A percentile compares a stretch with the other conserved stretches of the same genome.
Evolutionary conservation across 2,113 vertebrate species (phyloP).

Genomic region (Phocoena sinus): DNA sequence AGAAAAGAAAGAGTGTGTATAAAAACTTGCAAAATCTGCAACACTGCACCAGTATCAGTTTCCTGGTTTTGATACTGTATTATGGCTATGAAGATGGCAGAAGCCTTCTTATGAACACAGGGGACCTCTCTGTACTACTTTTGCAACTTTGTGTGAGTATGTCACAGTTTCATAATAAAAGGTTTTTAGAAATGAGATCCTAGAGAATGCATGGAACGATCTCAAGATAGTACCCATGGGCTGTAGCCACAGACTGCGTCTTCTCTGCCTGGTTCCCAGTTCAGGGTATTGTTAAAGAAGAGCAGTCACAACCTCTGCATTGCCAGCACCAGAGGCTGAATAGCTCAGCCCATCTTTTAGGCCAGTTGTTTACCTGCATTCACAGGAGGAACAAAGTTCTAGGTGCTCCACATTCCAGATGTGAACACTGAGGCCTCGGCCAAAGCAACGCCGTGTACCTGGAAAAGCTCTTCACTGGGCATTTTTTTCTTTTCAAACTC

Average conservation of each 20-base stretch:
- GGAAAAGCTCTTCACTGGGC: background rate
- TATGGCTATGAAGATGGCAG: no score
- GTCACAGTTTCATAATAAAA: background rate
- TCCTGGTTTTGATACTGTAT: background rate
- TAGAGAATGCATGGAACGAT: background rate
- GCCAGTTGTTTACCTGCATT: background rate
- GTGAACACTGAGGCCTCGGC: background rate
- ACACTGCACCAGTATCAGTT: rapidly evolving
- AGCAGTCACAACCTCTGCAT: rapidly evolving
- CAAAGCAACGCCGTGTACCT: background rate
- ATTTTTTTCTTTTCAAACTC: background rate
- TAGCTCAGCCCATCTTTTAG: no score
- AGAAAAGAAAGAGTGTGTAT: background rate
- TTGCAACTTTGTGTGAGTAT: background rate
- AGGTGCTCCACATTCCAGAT: background rate
- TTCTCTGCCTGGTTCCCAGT: background rate
- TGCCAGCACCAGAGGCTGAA: background rate
- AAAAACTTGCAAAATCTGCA: background rate
- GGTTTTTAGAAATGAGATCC: background rate
- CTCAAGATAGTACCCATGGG: background rate
- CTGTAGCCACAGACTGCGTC: rapidly evolving
- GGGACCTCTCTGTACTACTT: background rate
- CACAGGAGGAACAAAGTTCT: background rate
- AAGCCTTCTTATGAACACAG: background rate
- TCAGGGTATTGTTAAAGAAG: background rate